Conservation (phyloP, 2,888 invertebrate species). For the Chrysomela aeneicollis region DNA sequence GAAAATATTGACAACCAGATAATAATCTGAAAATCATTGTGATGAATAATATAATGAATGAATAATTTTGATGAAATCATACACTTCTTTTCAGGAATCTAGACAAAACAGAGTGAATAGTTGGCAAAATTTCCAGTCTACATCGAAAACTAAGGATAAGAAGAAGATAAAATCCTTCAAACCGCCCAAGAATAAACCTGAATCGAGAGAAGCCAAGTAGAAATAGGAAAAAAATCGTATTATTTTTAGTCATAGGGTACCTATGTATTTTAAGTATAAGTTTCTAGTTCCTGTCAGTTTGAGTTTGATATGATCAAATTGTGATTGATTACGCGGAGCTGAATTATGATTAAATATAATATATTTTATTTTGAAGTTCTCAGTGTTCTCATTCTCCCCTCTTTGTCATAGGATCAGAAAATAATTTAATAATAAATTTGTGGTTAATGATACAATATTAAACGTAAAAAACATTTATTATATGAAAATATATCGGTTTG, state of each 20-base stretch:
- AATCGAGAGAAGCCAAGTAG: slow-evolving; percentile 68
- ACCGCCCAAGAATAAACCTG: slow-evolving; percentile 93
- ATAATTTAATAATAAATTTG: too few relatives aligned
- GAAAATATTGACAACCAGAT: too few relatives aligned
- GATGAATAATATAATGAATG: too few relatives aligned
- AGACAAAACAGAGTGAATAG: slow-evolving; percentile 90
- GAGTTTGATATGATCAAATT: not conserved
- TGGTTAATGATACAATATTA: slow-evolving; percentile 4
- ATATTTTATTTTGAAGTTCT: slow-evolving; percentile 10
- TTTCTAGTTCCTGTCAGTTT: not conserved
- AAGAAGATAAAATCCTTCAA: slow-evolving; percentile 85
- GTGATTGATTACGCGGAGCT: not conserved
- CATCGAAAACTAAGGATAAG: slow-evolving; percentile 73
- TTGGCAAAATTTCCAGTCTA: slow-evolving; percentile 90
- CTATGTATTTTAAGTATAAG: not conserved
- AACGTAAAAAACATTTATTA: slow-evolving; percentile 52
- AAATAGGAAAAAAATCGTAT: slow-evolving; percentile 4
- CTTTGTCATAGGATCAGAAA: too few relatives aligned
- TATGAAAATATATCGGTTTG: slow-evolving; percentile 56
- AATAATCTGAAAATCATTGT: too few relatives aligned
- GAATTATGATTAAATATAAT: not conserved
- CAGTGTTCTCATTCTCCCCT: too few relatives aligned
- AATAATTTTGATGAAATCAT: too few relatives aligned
- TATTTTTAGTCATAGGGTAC: not conserved
- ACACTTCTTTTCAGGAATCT: slow-evolving; percentile 82